Percentiles rank a stretch among this genome's conserved stretches.
phyloP scores from a whole-genome alignment of 2,113 vertebrate species.

The Scomber japonicus region DNA sequence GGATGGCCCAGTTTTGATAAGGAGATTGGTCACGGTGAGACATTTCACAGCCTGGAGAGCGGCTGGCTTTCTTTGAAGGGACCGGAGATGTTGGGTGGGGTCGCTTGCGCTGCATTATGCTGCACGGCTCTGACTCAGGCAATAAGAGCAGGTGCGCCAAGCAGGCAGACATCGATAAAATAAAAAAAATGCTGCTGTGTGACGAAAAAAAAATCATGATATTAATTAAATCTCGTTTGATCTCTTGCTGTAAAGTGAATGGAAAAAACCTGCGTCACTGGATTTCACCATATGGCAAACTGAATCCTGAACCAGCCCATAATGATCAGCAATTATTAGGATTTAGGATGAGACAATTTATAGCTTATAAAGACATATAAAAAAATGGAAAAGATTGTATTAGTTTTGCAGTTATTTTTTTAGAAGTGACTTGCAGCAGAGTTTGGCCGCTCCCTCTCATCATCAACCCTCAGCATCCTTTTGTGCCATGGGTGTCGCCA shows the following conservation, averaged over 20 bases:
- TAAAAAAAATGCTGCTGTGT: conserved; percentile 14
- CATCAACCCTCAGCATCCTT: conserved; percentile 75
- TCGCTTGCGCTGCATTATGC: conserved; percentile 87
- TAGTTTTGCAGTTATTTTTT: background rate
- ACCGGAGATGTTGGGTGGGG: conserved; percentile 86
- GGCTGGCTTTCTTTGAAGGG: conserved; percentile 49
- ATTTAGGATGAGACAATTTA: background rate
- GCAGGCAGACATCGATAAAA: conserved; percentile 28
- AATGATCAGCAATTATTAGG: conserved; percentile 7
- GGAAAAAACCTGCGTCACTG: conserved; percentile 64
- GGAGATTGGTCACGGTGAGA: conserved; percentile 53
- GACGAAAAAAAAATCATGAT: background rate
- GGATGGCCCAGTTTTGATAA: conserved; percentile 53
- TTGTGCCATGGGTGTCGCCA: conserved; percentile 82
- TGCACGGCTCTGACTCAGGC: conserved; percentile 79
- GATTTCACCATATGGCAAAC: background rate
- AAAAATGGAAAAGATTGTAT: background rate
- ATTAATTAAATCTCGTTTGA: background rate
- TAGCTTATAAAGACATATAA: background rate
- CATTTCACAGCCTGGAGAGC: conserved; percentile 46
- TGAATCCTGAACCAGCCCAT: background rate
- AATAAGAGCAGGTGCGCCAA: conserved; percentile 78
- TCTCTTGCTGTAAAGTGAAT: background rate
- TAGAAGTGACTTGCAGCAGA: conserved; percentile 55
- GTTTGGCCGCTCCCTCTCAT: conserved; percentile 75